These are phyloP conservation scores for Lydus trimaculatus DNA, from an alignment of 2,888 invertebrate genomes.

Conservation along the genomic window DNA sequence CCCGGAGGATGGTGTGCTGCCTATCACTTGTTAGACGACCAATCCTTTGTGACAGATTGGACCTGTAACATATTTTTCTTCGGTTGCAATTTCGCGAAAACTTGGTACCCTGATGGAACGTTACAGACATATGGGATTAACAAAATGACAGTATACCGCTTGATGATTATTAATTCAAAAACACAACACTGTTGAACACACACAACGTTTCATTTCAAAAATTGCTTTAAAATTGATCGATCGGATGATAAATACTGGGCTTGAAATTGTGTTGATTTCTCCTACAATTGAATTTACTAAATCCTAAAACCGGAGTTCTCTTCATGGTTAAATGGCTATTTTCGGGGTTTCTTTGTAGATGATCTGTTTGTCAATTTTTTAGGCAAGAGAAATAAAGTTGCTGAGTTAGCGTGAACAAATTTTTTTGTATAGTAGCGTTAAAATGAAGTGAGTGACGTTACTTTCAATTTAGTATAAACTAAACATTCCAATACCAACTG, in stretches of 20 bases:
- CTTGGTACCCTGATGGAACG: constrained; percentile 21
- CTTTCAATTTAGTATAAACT: constrained; percentile 16
- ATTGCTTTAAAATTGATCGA: no score
- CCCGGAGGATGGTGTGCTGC: constrained; percentile 53
- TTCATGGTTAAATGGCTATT: neutral
- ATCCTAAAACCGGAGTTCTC: neutral
- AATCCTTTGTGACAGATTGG: constrained; percentile 59
- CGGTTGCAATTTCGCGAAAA: constrained; percentile 49
- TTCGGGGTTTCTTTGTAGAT: neutral
- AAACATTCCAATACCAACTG: constrained; percentile 1
- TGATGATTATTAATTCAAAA: constrained; percentile 50
- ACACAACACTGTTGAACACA: neutral
- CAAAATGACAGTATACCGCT: constrained; percentile 31
- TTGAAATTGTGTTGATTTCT: neutral
- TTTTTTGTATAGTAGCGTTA: neutral
- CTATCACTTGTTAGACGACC: constrained; percentile 60
- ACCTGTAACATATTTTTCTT: constrained; percentile 55
- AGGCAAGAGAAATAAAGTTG: neutral
- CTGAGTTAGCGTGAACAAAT: neutral
- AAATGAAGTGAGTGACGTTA: neutral
- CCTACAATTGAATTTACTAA: neutral
- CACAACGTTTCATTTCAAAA: no score
- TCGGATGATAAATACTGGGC: no score
- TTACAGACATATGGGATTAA: constrained; percentile 24
- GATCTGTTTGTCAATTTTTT: neutral